phyloP scores from a whole-genome alignment of 2,888 invertebrate genomes.

The Ferdinandea cuprea region DNA sequence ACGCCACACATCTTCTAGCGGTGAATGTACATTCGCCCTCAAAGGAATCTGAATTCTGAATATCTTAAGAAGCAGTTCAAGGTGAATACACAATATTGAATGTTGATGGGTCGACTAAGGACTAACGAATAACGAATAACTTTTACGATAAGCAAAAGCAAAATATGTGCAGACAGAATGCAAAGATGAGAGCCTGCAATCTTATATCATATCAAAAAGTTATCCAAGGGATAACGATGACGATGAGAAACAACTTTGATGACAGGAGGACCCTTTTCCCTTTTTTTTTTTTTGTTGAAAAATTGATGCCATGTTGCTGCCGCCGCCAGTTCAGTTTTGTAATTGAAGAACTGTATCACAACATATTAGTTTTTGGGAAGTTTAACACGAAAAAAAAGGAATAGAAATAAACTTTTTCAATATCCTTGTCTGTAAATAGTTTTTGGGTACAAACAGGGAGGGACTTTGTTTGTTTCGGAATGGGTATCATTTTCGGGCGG shows the following conservation, averaged over 20 bases:
- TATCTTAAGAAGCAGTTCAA: constrained; percentile 3
- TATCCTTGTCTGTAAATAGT: neutral
- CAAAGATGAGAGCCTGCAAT: neutral
- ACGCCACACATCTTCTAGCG: neutral
- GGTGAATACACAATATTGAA: too few species aligned
- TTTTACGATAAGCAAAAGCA: neutral
- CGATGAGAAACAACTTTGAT: neutral
- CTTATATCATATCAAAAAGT: neutral
- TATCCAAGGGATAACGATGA: neutral
- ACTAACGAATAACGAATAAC: neutral
- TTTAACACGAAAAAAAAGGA: neutral
- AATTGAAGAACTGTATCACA: constrained; percentile 1
- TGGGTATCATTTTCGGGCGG: neutral
- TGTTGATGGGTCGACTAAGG: too few species aligned
- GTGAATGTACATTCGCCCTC: too few species aligned
- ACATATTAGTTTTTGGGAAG: constrained; percentile 6
- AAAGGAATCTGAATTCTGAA: constrained; percentile 2
- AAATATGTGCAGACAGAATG: neutral
- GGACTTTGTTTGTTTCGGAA: neutral
- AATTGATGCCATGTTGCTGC: neutral
- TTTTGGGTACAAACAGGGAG: neutral
- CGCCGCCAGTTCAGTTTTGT: neutral
- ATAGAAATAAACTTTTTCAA: constrained; percentile 26
- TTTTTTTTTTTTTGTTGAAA: neutral
- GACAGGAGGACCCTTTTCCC: constrained; percentile 5